A percentile compares a stretch with the other conserved stretches of the same genome.
Conservation (phyloP, 2,888 invertebrate species). For the Serripes groenlandicus region DNA sequence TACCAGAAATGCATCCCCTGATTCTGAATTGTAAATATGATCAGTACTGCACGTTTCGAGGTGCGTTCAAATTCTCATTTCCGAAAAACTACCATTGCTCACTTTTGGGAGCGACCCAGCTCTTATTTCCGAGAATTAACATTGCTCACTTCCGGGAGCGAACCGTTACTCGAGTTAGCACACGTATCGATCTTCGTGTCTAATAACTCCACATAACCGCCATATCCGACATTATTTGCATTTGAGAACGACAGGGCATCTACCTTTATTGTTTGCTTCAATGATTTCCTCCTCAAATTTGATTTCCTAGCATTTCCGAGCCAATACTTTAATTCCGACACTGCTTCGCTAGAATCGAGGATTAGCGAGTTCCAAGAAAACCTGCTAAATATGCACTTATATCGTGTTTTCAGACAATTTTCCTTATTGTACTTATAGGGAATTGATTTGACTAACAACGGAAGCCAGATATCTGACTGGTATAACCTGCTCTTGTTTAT, state of each 20-base stretch:
- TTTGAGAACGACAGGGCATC: neutral
- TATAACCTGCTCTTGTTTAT: neutral
- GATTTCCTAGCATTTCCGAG: neutral
- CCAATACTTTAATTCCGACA: neutral
- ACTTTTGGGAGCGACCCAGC: neutral
- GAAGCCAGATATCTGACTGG: slow-evolving; percentile 8
- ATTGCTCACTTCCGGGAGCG: slow-evolving; percentile 12
- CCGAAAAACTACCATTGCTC: neutral
- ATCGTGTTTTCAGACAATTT: neutral
- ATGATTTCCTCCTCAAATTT: neutral
- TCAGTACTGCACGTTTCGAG: neutral
- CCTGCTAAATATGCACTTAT: neutral
- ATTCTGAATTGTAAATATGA: neutral
- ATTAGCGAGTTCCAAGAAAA: neutral
- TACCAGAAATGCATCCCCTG: no score
- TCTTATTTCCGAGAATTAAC: neutral
- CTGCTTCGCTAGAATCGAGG: neutral
- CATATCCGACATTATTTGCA: neutral
- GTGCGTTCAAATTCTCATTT: neutral
- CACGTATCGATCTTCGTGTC: neutral
- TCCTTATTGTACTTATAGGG: neutral
- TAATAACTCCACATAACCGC: neutral
- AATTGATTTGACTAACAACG: neutral
- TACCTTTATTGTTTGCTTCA: neutral
- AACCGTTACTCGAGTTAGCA: neutral